Conservation (phyloP, 2,797 vertebrate species). For the Muscicapa striata region DNA sequence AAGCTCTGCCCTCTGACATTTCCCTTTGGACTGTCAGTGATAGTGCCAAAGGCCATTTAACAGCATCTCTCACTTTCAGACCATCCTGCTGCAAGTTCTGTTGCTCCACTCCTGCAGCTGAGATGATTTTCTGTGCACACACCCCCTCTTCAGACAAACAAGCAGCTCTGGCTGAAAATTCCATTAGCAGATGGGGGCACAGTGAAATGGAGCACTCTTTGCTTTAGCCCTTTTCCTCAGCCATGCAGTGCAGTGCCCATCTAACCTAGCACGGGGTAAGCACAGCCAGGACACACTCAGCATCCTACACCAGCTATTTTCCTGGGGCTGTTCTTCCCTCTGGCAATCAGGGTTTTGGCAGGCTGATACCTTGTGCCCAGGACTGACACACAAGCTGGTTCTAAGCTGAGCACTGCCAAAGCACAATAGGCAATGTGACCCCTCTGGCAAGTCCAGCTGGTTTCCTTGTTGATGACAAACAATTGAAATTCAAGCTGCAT, state of each 20-base stretch:
- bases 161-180: too few relatives aligned
- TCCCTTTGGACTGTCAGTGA: neutral
- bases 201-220: neutral
- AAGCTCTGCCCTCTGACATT: neutral
- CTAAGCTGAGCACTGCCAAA: neutral
- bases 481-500: neutral
- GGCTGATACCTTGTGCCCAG: neutral
- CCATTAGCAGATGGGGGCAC: neutral
- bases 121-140: too few relatives aligned
- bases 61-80: neutral
- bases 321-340: neutral
- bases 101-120: rapidly evolving
- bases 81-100: rapidly evolving
- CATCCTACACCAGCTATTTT: neutral
- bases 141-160: neutral
- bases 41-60: neutral
- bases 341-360: neutral
- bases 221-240: neutral
- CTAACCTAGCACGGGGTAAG: neutral
- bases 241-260: neutral
- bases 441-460: neutral
- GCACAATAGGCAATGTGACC: rapidly evolving
- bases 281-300: neutral
- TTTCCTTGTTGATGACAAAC: rapidly evolving
- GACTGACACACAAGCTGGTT: neutral